Percentiles rank a stretch among this genome's conserved stretches.
Conservation (phyloP, 2,888 invertebrate species). For the Drosophila cognata region DNA sequence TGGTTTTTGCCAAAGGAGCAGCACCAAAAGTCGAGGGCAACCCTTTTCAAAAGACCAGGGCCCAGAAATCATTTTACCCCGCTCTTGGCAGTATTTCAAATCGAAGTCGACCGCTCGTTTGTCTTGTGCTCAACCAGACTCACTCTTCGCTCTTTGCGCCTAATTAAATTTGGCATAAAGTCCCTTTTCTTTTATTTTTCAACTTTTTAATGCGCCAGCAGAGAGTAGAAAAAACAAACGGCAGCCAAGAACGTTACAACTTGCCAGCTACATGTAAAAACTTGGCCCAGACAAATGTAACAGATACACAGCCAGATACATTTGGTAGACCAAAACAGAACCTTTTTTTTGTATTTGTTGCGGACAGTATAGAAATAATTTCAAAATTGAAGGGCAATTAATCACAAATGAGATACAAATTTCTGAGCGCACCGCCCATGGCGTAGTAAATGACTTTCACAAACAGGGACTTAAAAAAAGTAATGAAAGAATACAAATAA, state of each 20-base stretch:
- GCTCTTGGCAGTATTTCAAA: conserved; percentile 75
- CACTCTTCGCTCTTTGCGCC: conserved; percentile 72
- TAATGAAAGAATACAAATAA: conserved; percentile 15
- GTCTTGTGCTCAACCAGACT: conserved; percentile 61
- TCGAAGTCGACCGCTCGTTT: conserved; percentile 80
- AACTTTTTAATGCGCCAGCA: conserved; percentile 25
- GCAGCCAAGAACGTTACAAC: conserved; percentile 58
- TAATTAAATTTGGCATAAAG: conserved; percentile 81
- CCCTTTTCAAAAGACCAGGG: conserved; percentile 68
- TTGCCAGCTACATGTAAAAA: conserved; percentile 57
- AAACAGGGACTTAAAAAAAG: conserved; percentile 3
- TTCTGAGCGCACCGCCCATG: conserved; percentile 59
- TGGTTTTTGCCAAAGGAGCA: conserved; percentile 21
- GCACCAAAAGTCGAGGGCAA: conserved; percentile 57
- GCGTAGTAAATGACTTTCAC: conserved; percentile 43
- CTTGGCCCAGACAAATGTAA: conserved; percentile 71
- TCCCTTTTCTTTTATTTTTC: conserved; percentile 59
- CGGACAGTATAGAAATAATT: conserved; percentile 59
- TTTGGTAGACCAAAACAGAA: conserved; percentile 17
- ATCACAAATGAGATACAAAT: conserved; percentile 81
- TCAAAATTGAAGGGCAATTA: conserved; percentile 81
- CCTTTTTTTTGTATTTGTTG: conserved; percentile 25
- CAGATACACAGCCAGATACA: conserved; percentile 53
- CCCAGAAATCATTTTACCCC: conserved; percentile 62
- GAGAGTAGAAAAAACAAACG: conserved; percentile 24